Evolutionary conservation across 2,113 vertebrate genomes (phyloP), one percentile per base, ranked within the genome.

Genomic region (Brachirus orientalis): DNA sequence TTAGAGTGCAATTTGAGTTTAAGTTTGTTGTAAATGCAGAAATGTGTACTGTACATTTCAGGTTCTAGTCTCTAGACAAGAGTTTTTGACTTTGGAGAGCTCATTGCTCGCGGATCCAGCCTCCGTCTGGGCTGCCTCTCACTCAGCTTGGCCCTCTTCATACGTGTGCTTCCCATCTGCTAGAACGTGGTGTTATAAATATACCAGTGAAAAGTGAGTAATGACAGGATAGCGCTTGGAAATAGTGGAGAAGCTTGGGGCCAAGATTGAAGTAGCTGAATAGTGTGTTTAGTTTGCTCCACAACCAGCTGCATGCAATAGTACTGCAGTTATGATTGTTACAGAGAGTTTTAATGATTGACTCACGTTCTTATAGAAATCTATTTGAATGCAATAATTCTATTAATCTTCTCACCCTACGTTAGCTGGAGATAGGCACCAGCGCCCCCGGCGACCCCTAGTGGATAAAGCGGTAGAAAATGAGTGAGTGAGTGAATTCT

Each of bases 111-210:
- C 19, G 57, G 50, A 68, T 72, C 69, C 40, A 37, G 44, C 44
- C 40, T 55, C 59, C 28, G 46, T 54, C 62, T 77, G 45, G 61
- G 63, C 66, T 19, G 62, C 75, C 60, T 76, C 63, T 38, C 68
- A 50, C 52, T 79, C 53, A 43, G 43, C 72, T 68, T 71, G 71
- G 48, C 63, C 61, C 53, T 65, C 37, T 59, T 71, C 40, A 61
- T 59, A 53, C 22, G 33, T 69, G 61, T 52, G 52, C 36, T 71
- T 63, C 53, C 62, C 52, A 47, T 77, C 65, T 71, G 61, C 57
- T 9, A 50, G 36, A 72, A 59, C 4, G 38, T 64, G 53, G 46
- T 44, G 68, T 78, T 75, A 78, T 64, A 67, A 84, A 80, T 60
- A 74, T 41, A 64, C 60, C 59, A 75, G 66, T 47, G 59, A 65